Conservation (phyloP, 2,113 vertebrate genomes). For the Leptosomus discolor region DNA sequence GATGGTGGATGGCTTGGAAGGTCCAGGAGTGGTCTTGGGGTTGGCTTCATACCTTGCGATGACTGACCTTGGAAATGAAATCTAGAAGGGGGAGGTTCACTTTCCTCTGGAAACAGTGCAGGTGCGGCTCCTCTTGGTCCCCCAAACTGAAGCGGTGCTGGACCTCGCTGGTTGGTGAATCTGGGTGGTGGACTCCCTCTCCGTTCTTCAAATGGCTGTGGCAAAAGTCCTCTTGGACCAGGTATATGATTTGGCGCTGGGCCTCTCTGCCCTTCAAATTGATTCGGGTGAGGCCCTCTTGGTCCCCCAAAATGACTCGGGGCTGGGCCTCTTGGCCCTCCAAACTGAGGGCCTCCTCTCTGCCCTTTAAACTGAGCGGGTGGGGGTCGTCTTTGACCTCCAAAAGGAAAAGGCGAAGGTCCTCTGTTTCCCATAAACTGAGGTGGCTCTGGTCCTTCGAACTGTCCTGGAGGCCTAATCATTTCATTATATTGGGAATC, state of each 20-base stretch:
- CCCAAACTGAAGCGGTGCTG: slow-evolving; percentile 67
- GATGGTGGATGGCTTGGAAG: slow-evolving; percentile 80
- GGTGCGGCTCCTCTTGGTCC: slow-evolving; percentile 58
- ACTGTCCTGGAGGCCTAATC: slow-evolving; percentile 71
- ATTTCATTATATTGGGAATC: slow-evolving; percentile 79
- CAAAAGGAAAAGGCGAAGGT: slow-evolving; percentile 62
- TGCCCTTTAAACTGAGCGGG: slow-evolving; percentile 73
- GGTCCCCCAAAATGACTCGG: slow-evolving; percentile 82
- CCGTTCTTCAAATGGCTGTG: slow-evolving; percentile 80
- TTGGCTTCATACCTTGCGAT: slow-evolving; percentile 67
- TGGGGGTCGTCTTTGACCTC: slow-evolving; percentile 70
- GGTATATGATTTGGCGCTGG: slow-evolving; percentile 71
- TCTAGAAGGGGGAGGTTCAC: slow-evolving; percentile 64
- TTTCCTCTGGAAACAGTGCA: slow-evolving; percentile 66
- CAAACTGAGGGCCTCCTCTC: slow-evolving; percentile 79
- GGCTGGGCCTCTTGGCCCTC: slow-evolving; percentile 77
- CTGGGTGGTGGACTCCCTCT: slow-evolving; percentile 66
- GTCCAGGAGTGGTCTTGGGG: slow-evolving; percentile 82
- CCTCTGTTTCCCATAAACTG: slow-evolving; percentile 77
- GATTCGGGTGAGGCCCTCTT: slow-evolving; percentile 70
- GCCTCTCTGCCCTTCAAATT: slow-evolving; percentile 71
- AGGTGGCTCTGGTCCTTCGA: slow-evolving; percentile 68
- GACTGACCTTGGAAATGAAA: slow-evolving; percentile 78
- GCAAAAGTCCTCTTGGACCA: slow-evolving; percentile 65
- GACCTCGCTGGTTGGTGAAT: slow-evolving; percentile 72